Evolutionary conservation across 2,113 vertebrate species (phyloP).

Genomic region (Ia io): DNA sequence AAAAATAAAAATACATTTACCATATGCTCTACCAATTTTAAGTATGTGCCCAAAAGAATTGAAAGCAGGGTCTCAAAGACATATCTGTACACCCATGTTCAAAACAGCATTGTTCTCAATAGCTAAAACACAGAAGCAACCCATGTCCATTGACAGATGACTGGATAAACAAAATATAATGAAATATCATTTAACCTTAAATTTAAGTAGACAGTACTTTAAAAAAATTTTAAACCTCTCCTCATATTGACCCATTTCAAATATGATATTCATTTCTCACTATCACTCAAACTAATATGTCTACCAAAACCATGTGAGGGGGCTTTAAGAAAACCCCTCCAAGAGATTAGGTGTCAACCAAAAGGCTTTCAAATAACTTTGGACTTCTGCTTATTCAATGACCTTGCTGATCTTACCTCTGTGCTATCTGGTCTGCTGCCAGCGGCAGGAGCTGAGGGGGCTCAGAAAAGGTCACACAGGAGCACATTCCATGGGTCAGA

Average conservation of each 20-base stretch:
- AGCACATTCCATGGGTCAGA: not conserved
- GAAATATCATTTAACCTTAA: not conserved
- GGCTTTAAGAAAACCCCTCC: not conserved
- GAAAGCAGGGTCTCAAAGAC: not conserved
- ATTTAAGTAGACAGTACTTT: not conserved
- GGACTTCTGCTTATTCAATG: not conserved
- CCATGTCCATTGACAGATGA: not conserved
- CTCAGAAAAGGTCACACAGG: not conserved
- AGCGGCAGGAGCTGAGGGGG: not conserved
- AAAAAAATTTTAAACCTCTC: not conserved
- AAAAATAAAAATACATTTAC: not conserved
- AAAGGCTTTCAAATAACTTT: not conserved
- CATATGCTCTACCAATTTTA: not conserved
- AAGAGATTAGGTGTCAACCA: not conserved
- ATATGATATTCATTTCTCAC: not conserved
- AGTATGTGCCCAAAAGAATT: not conserved
- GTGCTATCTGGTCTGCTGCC: not conserved
- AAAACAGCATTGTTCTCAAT: not conserved
- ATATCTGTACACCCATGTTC: not conserved
- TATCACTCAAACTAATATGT: not conserved
- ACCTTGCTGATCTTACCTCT: not conserved
- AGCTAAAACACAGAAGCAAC: not conserved
- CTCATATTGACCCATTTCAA: not conserved
- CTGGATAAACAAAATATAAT: not conserved
- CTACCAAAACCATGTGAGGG: not conserved